A percentile compares a stretch with the other conserved stretches of the same genome.
Conservation (phyloP, 2,797 vertebrate species). For the Premnoplex brunnescens region DNA sequence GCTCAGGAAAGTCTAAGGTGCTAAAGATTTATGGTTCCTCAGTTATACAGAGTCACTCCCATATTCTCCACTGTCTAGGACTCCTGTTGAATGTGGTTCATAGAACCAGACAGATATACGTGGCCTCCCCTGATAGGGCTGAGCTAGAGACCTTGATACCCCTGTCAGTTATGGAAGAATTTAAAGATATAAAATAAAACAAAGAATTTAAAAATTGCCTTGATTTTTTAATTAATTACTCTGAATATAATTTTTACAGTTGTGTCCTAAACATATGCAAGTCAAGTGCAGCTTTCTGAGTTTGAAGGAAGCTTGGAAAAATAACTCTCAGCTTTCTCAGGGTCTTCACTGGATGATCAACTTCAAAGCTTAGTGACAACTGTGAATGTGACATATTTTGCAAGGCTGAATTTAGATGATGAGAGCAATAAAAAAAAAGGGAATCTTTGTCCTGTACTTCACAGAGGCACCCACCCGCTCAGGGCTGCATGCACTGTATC, state of each 20-base stretch:
- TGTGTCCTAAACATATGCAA: neutral
- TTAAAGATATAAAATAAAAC: neutral
- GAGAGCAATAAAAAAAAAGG: neutral
- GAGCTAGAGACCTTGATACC: neutral
- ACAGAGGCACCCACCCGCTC: neutral
- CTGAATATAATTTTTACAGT: neutral
- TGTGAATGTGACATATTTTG: neutral
- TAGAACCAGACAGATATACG: neutral
- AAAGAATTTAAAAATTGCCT: neutral
- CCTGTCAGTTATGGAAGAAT: neutral
- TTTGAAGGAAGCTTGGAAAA: neutral
- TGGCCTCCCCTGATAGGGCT: neutral
- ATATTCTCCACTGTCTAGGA: neutral
- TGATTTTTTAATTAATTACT: rapidly evolving
- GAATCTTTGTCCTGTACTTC: neutral
- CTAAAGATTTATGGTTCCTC: conserved; percentile 22
- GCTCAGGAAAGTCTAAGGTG: neutral
- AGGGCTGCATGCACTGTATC: neutral
- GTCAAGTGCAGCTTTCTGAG: neutral
- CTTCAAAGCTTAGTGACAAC: neutral
- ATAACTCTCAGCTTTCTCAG: neutral
- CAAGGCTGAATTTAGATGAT: neutral
- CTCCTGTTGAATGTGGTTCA: neutral
- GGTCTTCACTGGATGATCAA: neutral
- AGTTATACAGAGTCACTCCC: neutral